Evolutionary conservation across 2,113 vertebrate species (phyloP), one percentile per base, ranked within the genome.

Genomic region (Brachyhypopomus gauderio): DNA sequence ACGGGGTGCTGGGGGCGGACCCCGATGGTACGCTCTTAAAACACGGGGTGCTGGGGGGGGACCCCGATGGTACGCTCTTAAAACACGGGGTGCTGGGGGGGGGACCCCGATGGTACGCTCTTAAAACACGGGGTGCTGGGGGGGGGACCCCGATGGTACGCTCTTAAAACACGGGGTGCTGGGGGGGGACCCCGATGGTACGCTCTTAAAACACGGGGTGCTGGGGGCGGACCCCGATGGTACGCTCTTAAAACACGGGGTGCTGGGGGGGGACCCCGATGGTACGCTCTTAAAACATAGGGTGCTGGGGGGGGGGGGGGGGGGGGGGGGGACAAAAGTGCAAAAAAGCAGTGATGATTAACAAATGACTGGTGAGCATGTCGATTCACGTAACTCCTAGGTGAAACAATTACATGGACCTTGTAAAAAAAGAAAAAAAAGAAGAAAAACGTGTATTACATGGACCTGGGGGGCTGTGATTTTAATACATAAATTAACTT

Each of bases 121-220:
- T 72, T 52, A 52, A 52, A 52, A 14, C 45, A 45, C 1, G 9
- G 45, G 12, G 12, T 12, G 8, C 12, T 8, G 12, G 12, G 93
- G 88, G 96, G 96, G 25, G 96, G 96, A 86, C 95, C 96, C 3
- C 94, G 95, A 91, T 95, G 95, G 96, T 97, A 92, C 63, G 92
- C 27, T 19, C 2, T 72, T 52, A 52, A 52, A 52, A 14, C 45
- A 45, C 1, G 9, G 45, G 12, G 12, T 12, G 8, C 12, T 8
- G 12, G 93, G 88, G 96, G 96, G 25, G 96, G 96, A 86, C 95
- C 96, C 3, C 94, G 95, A 91, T 95, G 95, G 96, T 97, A 92
- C 63, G 92, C 27, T 19, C 2, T 72, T 52, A 52, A 52, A 52
- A 14, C 45, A 45, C 1, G 9, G 45, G 12, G 12, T 12, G 8